Evolutionary conservation across 1,140 invertebrate species (phyloP).

Genomic region (Oscheius sp.): DNA sequence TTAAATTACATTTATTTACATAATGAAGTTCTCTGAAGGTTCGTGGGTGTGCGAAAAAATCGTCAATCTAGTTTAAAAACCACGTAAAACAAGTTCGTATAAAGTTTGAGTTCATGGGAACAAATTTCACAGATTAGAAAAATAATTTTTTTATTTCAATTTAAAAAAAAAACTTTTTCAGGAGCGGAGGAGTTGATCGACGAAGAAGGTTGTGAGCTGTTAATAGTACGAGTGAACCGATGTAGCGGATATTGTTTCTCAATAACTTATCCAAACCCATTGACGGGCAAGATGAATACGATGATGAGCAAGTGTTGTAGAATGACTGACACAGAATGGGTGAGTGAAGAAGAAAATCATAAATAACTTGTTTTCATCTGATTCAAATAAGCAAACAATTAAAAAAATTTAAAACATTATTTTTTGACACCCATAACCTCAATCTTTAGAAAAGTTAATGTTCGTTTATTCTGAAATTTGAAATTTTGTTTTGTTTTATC

Average conservation of each 20-base stretch:
- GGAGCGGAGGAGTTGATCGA: conserved; percentile 27
- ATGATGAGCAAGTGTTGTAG: conserved; percentile 23
- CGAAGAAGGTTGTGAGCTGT: conserved; percentile 30
- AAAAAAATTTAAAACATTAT: not conserved
- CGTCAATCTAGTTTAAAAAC: too few species aligned
- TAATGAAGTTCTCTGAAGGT: too few species aligned
- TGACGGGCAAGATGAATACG: conserved; percentile 24
- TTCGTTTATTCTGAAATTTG: not conserved
- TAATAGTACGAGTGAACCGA: conserved; percentile 30
- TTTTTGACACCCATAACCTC: not conserved
- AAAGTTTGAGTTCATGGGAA: too few species aligned
- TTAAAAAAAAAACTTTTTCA: conserved; percentile 2
- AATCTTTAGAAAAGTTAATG: not conserved
- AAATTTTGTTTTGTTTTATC: not conserved
- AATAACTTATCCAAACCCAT: conserved; percentile 23
- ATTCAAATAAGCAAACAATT: not conserved
- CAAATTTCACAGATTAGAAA: too few species aligned
- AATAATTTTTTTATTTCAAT: too few species aligned
- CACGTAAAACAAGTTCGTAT: too few species aligned
- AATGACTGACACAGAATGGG: conserved; percentile 32
- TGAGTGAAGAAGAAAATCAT: not conserved
- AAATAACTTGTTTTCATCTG: not conserved
- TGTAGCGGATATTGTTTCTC: conserved; percentile 31
- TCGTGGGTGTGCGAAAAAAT: too few species aligned
- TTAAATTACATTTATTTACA: too few species aligned